Evolutionary conservation across 37 sponge, comb jelly and placozoan genomes (phyloP), one percentile per base, ranked within the genome.

Genomic region (Aphrocallistes beatrix): DNA sequence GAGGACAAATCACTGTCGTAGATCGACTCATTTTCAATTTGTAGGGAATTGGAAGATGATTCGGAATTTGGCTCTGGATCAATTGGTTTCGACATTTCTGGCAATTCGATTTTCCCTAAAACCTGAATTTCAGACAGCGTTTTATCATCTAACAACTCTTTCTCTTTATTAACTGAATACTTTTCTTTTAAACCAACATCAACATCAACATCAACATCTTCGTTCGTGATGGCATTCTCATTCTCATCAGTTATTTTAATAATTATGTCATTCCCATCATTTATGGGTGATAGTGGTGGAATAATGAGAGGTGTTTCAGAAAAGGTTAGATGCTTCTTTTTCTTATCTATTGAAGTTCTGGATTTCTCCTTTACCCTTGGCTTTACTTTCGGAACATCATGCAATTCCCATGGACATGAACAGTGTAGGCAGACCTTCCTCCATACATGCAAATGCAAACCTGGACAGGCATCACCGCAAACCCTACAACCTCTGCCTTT

Each of bases 351-450:
- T n/a, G 75, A 32, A 28, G 75, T 25, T 25, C 21, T 19, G 3
- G 8, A 25, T 60, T 60, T 60, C 75, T 19, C 28, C 75, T 60
- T 60, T 13, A 28, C 3, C 34, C 34, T 60, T 60, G 32, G 75
- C 34, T 13, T 60, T 6, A 60, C 75, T 3, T 25, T 19, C 34
- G 10, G 28, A 60, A 83, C 0, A 30, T 39, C 32, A 51, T 92
- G 93, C 17, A 0, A 21, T 28, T 86, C 84, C 51, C 84, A 36
- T 1, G 84, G 42, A 39, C 93, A 92, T 0, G 81, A 81, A 86
- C 93, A 92, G 40, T 51, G 51, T 23, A 82, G 39, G 81, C 93
- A 92, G 1, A 84, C 51, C 42, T 92, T 92, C 81, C 93, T 92
- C 39, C 81, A 51, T 34, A 51, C 51, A 51, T 51, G 84, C 23